Conservation (phyloP, 2,113 vertebrate genomes). For the Choloepus hoffmanni region DNA sequence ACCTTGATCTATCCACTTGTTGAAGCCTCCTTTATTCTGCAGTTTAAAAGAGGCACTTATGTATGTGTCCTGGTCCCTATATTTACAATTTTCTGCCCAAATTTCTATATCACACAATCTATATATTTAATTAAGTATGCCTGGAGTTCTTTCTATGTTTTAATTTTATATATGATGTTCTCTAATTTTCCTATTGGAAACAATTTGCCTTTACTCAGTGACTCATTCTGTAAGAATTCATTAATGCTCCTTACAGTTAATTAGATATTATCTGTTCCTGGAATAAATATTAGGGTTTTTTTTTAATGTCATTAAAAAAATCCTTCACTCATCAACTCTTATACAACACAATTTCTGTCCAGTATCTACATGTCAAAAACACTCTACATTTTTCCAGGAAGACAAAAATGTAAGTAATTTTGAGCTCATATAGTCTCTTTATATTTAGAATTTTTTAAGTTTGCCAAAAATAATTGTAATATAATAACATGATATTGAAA, state of each 20-base stretch:
- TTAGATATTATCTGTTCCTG: conserved; percentile 4
- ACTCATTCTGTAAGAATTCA: not conserved
- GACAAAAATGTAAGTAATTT: conserved; percentile 28
- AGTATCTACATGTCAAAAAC: conserved; percentile 37
- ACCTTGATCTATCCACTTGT: not conserved
- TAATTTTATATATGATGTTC: not conserved
- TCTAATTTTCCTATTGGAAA: not conserved
- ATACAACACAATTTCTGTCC: conserved; percentile 43
- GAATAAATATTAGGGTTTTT: conserved; percentile 57
- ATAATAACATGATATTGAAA: conserved; percentile 22
- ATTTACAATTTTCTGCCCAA: not conserved
- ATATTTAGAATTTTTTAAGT: conserved; percentile 28
- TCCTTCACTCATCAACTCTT: conserved; percentile 44
- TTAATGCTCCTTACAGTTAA: conserved; percentile 12
- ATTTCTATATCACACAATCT: not conserved
- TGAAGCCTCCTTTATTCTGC: not conserved
- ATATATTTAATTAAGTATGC: not conserved
- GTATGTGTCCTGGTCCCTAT: not conserved
- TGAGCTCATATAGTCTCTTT: not conserved
- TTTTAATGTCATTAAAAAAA: conserved; percentile 38
- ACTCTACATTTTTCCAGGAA: conserved; percentile 58
- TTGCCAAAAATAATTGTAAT: conserved; percentile 21
- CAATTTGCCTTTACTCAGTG: not conserved
- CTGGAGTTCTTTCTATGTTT: not conserved
- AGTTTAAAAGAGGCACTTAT: not conserved